Percentiles rank a stretch among this genome's conserved stretches.
These are phyloP conservation scores for Microplitis mediator DNA, from an alignment of 1,140 invertebrate species.

Conservation along the genomic window DNA sequence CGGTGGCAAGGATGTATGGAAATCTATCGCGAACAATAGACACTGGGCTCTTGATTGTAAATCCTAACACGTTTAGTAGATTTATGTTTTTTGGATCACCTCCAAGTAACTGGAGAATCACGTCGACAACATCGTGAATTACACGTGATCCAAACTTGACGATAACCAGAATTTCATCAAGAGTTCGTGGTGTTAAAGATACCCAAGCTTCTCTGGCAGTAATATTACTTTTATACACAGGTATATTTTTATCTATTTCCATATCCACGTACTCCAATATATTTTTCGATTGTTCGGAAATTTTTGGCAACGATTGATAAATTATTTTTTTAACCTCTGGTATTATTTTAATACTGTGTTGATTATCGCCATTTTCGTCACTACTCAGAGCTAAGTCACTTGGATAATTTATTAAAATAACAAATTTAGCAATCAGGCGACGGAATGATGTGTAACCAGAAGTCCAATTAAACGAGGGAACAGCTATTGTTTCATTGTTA, in stretches of 20 bases:
- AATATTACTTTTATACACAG: slow-evolving; percentile 34
- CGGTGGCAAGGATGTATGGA: slow-evolving; percentile 44
- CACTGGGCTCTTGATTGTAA: slow-evolving; percentile 41
- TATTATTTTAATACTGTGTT: slow-evolving; percentile 33
- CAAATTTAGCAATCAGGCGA: slow-evolving; percentile 40
- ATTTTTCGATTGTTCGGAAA: slow-evolving; percentile 31
- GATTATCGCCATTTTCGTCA: slow-evolving; percentile 40
- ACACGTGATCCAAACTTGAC: slow-evolving; percentile 43
- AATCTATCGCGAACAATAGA: slow-evolving; percentile 42
- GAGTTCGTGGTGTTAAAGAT: slow-evolving; percentile 19
- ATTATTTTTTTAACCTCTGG: slow-evolving; percentile 43
- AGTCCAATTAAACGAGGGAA: slow-evolving; percentile 51
- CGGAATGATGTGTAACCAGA: slow-evolving; percentile 49
- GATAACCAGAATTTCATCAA: slow-evolving; percentile 43
- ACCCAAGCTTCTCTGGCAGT: slow-evolving; percentile 40
- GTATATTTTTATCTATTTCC: slow-evolving; percentile 45
- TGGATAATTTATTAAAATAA: slow-evolving; percentile 37
- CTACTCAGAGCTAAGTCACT: slow-evolving; percentile 36
- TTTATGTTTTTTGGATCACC: slow-evolving; percentile 33
- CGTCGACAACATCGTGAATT: slow-evolving; percentile 39
- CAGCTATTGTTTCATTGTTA: slow-evolving; percentile 22
- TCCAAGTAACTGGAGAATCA: slow-evolving; percentile 30
- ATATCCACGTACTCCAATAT: slow-evolving; percentile 42
- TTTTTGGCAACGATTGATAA: slow-evolving; percentile 40
- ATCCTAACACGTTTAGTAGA: slow-evolving; percentile 47